These are phyloP conservation scores for Nyctalus aviator DNA, from an alignment of 2,797 vertebrate species.

Conservation along the genomic window DNA sequence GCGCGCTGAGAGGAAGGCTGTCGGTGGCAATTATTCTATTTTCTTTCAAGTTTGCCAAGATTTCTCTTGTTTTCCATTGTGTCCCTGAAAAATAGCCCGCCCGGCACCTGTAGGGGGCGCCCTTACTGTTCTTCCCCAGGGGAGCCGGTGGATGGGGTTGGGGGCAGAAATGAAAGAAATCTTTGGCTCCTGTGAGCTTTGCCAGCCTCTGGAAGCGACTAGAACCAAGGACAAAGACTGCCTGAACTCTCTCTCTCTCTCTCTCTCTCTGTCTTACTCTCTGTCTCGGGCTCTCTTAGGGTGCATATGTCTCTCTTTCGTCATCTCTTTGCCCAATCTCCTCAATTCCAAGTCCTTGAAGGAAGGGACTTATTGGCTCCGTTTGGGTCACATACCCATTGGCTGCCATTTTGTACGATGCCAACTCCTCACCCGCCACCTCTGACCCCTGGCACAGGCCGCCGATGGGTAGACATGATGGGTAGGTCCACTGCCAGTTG, in stretches of 20 bases:
- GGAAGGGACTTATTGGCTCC: background rate
- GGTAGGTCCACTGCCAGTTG: background rate
- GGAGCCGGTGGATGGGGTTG: background rate
- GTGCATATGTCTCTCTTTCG: background rate
- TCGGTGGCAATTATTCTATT: conserved; percentile 86
- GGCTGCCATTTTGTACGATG: background rate
- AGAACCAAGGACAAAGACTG: background rate
- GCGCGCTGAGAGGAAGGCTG: conserved; percentile 79
- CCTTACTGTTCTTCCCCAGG: background rate
- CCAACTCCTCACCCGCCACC: background rate
- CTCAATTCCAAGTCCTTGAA: background rate
- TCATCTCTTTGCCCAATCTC: background rate
- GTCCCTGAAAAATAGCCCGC: conserved; percentile 69
- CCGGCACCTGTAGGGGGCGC: conserved; percentile 70
- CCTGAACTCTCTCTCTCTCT: background rate
- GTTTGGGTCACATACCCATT: background rate
- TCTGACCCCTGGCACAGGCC: background rate
- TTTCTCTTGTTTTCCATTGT: conserved; percentile 77
- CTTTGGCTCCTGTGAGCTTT: background rate
- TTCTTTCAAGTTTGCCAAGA: conserved; percentile 86
- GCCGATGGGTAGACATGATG: background rate
- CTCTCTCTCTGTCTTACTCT: background rate
- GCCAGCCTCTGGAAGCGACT: background rate
- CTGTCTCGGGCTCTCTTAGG: background rate
- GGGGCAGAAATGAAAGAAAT: background rate